Evolutionary conservation across 35 echinoderm and acorn worm species (phyloP), one percentile per base, ranked within the genome.

Genomic region (Strongylocentrotus purpuratus): DNA sequence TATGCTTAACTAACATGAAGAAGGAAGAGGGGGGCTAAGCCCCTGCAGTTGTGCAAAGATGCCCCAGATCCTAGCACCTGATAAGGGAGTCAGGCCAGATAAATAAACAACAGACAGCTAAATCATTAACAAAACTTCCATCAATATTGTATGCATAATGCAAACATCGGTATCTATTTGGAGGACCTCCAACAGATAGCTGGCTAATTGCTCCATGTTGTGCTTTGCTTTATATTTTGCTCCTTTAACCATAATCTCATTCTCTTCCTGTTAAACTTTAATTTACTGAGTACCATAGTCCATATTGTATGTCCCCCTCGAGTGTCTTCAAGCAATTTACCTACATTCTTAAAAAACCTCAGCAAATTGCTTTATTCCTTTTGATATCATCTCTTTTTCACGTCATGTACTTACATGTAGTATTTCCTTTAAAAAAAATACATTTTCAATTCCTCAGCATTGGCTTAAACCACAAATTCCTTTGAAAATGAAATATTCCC

Each of bases 51-150:
- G 87, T 89, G 87, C 33, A 89, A 89, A 46, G 87, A 89, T 35
- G 32, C 14, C 32, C 91, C 91, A 89, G 91, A 93, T 93, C 18
- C 13, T 4, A 32, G 32, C 18, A 0, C 31, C 17, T 31, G 91
- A 93, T 93, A 93, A 55, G 91, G 89, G 18, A 93, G 91, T n/a
- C 31, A 41, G 91, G 9, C 91, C 48, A 93, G 45, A 58, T 31
- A 93, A 93, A 93, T 93, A 93, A 93, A 93, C 91, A 93, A 17
- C 46, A 46, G 48, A 31, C 25, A 46, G 91, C 91, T 93, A 93
- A 93, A 93, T 93, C 91, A 93, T 93, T 93, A 93, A 93, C 91
- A 93, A 93, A 93, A 93, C 47, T 58, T 32, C 45, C 45, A 93
- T 1, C 91, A 93, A 93, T 58, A 52, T 25, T 93, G 91, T 93